Percentiles rank a stretch among this genome's conserved stretches.
phyloP scores from a whole-genome alignment of 2,113 vertebrate species.

The Lophura nycthemera region DNA sequence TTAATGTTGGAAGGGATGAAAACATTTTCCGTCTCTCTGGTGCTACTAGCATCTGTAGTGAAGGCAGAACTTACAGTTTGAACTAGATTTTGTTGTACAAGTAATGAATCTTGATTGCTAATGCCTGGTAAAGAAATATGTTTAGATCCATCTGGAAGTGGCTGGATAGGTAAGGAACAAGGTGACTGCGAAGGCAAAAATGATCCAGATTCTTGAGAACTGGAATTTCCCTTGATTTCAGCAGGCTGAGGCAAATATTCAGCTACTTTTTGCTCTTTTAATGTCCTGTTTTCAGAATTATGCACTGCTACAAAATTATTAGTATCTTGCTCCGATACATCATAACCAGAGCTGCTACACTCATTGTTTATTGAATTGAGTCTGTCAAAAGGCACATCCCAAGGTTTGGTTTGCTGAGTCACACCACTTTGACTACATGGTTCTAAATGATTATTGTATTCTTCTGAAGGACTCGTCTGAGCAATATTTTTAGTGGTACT shows the following conservation, averaged over 20 bases:
- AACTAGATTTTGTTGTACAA: constrained; percentile 67
- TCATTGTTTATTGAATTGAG: constrained; percentile 66
- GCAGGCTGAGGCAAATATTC: constrained; percentile 65
- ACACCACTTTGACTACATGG: constrained; percentile 59
- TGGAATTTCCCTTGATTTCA: constrained; percentile 62
- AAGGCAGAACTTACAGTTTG: constrained; percentile 35
- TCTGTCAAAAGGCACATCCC: constrained; percentile 76
- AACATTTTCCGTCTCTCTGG: constrained; percentile 70
- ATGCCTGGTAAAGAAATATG: constrained; percentile 47
- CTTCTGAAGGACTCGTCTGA: constrained; percentile 53
- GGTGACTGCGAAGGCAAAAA: constrained; percentile 68
- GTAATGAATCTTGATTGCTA: constrained; percentile 66
- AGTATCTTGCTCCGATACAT: constrained; percentile 65
- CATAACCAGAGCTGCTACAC: constrained; percentile 58
- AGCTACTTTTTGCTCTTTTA: constrained; percentile 73
- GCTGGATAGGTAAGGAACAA: constrained; percentile 67
- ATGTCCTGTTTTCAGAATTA: constrained; percentile 69
- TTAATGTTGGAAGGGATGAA: constrained; percentile 55
- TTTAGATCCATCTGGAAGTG: constrained; percentile 63
- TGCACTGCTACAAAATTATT: constrained; percentile 6
- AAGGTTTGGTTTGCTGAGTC: constrained; percentile 60
- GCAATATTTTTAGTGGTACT: constrained; percentile 45
- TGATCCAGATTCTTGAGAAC: constrained; percentile 58
- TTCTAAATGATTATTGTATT: constrained; percentile 62
- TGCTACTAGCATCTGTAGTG: constrained; percentile 45